Evolutionary conservation across 1,140 invertebrate species (phyloP).

Genomic region (Cydia strobilella): DNA sequence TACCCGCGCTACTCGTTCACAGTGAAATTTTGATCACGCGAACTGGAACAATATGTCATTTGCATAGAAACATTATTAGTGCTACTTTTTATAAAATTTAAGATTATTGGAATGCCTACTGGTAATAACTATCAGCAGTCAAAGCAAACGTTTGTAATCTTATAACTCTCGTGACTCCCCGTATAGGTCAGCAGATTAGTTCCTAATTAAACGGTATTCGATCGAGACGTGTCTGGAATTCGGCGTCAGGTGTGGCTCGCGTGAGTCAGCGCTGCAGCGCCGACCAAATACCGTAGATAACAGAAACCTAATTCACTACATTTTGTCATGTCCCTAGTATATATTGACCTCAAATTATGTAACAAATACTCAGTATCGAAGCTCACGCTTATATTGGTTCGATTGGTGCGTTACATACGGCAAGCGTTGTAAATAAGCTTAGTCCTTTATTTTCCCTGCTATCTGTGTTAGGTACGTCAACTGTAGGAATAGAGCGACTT

Average conservation of each 20-base stretch:
- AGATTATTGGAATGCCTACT: conserved; percentile 29
- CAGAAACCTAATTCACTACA: conserved; percentile 48
- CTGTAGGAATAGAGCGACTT: background rate
- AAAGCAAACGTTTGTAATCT: background rate
- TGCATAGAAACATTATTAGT: conserved; percentile 35
- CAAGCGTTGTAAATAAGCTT: background rate
- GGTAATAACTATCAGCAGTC: background rate
- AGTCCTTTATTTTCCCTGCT: conserved; percentile 71
- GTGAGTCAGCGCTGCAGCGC: conserved; percentile 65
- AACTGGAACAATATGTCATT: conserved; percentile 44
- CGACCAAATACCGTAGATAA: conserved; percentile 74
- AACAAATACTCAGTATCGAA: background rate
- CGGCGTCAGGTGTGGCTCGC: conserved; percentile 71
- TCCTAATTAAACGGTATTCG: conserved; percentile 47
- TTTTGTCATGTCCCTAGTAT: background rate
- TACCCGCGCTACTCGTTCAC: conserved; percentile 51
- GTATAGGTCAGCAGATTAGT: conserved; percentile 35
- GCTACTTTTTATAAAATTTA: background rate
- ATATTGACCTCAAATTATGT: background rate
- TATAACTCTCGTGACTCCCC: conserved; percentile 8
- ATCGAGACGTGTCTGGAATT: conserved; percentile 56
- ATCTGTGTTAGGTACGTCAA: no score
- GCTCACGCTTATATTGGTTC: background rate
- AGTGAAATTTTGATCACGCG: conserved; percentile 58
- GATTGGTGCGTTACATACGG: background rate